Evolutionary conservation across 2,113 vertebrate species (phyloP).

Genomic region (Myxocyprinus asiaticus): DNA sequence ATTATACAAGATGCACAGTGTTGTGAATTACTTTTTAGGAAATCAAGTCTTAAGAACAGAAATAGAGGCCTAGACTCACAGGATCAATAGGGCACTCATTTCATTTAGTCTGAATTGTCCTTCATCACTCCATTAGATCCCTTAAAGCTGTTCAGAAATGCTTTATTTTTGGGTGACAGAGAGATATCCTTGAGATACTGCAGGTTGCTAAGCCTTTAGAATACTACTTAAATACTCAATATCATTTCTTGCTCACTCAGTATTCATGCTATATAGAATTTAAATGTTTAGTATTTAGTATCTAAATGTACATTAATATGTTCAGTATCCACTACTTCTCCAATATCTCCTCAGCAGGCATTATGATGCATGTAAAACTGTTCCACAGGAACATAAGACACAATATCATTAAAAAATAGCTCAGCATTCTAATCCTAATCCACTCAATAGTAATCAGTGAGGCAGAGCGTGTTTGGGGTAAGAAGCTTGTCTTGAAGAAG

Average conservation of each 20-base stretch:
- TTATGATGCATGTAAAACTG: neutral
- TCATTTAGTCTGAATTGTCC: neutral
- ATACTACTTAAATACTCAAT: too few species aligned
- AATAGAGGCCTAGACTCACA: neutral
- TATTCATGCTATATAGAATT: neutral
- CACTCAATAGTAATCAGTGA: conserved; percentile 24
- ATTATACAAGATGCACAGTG: conserved; percentile 33
- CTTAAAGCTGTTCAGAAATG: neutral
- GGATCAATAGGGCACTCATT: conserved; percentile 10
- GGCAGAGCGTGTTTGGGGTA: neutral
- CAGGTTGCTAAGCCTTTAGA: neutral
- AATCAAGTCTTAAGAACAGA: neutral
- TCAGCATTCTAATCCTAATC: conserved; percentile 19
- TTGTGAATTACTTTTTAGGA: conserved; percentile 19
- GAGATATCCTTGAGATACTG: conserved; percentile 10
- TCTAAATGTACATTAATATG: neutral
- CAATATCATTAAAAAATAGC: conserved; percentile 8
- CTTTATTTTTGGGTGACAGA: neutral
- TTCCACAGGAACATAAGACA: conserved; percentile 1
- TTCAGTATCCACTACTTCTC: neutral
- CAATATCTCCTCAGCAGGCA: neutral
- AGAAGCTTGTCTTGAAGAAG: conserved; percentile 6
- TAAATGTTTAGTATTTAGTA: neutral
- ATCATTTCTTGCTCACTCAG: too few species aligned
- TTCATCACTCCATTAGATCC: neutral